These are phyloP conservation scores for Pammene fasciana DNA, from an alignment of 2,888 invertebrate species.

Conservation along the genomic window DNA sequence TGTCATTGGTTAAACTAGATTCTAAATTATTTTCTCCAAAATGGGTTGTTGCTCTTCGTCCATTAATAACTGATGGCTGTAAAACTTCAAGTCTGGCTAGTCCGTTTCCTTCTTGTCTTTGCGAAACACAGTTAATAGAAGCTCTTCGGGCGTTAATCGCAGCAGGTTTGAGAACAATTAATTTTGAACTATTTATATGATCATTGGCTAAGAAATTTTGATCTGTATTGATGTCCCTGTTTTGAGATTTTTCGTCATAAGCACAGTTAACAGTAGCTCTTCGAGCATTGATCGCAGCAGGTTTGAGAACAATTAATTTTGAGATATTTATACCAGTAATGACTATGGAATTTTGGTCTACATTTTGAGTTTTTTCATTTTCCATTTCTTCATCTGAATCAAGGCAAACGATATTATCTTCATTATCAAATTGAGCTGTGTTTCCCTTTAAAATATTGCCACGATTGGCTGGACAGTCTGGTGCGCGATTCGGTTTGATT, in stretches of 20 bases:
- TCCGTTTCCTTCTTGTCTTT: neutral
- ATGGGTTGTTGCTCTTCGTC: neutral
- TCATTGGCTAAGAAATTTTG: neutral
- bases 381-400: slow-evolving; percentile 22
- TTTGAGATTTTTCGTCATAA: neutral
- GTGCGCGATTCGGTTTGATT: neutral
- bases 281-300: slow-evolving; percentile 11
- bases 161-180: slow-evolving; percentile 10
- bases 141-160: slow-evolving; percentile 13
- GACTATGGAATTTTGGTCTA: neutral
- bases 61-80: neutral
- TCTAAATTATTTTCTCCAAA: neutral
- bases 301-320: slow-evolving; percentile 9
- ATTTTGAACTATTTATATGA: neutral
- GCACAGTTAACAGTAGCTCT: slow-evolving; percentile 5
- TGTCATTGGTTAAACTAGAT: neutral
- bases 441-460: neutral
- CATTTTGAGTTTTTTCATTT: neutral
- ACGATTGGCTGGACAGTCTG: neutral
- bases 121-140: neutral
- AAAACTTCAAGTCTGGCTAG: slow-evolving; percentile 1
- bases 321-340: neutral
- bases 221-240: neutral
- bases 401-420: neutral
- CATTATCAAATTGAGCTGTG: neutral